Percentiles rank a stretch among this genome's conserved stretches.
phyloP scores from a whole-genome alignment of 2,888 invertebrate genomes.

The Tillus elongatus region DNA sequence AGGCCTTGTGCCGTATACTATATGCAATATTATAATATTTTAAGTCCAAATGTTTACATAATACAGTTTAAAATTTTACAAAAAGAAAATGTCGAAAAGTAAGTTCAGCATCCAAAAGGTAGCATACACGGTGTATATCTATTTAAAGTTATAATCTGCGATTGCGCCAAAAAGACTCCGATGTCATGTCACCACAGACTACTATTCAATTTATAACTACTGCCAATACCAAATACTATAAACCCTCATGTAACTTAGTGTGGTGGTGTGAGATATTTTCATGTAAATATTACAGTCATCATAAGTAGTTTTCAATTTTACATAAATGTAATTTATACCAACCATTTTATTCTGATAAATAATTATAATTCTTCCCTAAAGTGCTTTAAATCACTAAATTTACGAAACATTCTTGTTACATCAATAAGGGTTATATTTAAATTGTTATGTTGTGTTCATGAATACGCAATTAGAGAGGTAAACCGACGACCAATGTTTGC shows the following conservation, averaged over 20 bases:
- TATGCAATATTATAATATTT: too few relatives aligned
- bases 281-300: neutral
- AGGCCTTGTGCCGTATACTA: too few relatives aligned
- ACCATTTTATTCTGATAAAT: conserved; percentile 33
- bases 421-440: conserved; percentile 19
- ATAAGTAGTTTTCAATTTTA: conserved; percentile 30
- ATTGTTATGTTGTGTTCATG: conserved; percentile 11
- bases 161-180: too few relatives aligned
- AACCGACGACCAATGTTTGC: too few relatives aligned
- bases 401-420: conserved; percentile 24
- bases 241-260: conserved; percentile 10
- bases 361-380: conserved; percentile 43
- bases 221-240: conserved; percentile 31
- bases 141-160: too few relatives aligned
- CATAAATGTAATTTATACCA: conserved; percentile 34
- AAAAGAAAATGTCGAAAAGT: too few relatives aligned
- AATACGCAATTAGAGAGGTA: too few relatives aligned
- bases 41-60: too few relatives aligned
- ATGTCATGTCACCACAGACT: conserved; percentile 10
- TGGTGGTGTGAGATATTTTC: conserved; percentile 18
- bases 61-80: too few relatives aligned
- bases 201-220: conserved; percentile 25
- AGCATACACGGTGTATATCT: too few relatives aligned
- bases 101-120: too few relatives aligned
- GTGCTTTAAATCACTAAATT: conserved; percentile 41